Evolutionary conservation across 2,888 invertebrate species (phyloP), one percentile per base, ranked within the genome.

Genomic region (Agriopis marginaria): DNA sequence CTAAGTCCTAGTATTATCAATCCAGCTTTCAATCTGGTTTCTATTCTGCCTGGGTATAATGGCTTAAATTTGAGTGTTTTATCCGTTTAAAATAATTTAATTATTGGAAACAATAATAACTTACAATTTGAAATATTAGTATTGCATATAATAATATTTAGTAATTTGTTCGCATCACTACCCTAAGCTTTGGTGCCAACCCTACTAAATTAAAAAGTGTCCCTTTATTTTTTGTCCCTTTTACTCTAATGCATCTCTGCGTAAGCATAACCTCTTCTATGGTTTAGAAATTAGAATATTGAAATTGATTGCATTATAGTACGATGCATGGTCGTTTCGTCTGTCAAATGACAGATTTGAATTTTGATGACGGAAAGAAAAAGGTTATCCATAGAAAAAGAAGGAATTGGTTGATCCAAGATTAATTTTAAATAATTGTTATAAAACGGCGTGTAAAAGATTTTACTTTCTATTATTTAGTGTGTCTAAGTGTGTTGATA

Each of bases 321-420:
- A 70, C 58, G 63, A 67, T 70, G 73, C 70, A 71, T 70, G 72
- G 71, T 73, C 66, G 73, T 69, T 76, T 63, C 6, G 8, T 44
- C 90, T 91, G 91, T 89, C 90, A 91, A 84, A 84, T 92, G 92
- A 91, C 92, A 91, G 90, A 82, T 93, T 93, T 90, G 88, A 91
- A 91, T 91, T 90, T 92, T 93, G 93, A 93, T 93, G 93, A 93
- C 93, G 91, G 93, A 92, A 92, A 93, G 92, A 89, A 92, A 91
- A 92, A 94, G 93, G 93, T 93, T 93, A 93, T 88, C 90, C 84
- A 91, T 86, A 90, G 90, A 88, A 89, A 92, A 89, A 91, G 89
- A 89, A 88, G 91, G 89, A 91, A 91, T 93, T 89, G 89, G 89
- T 85, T 91, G 89, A 74, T 72, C 63, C 59, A 62, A 64, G 88